Conservation (phyloP, 2,113 vertebrate species). For the Actenoides hombroni region DNA sequence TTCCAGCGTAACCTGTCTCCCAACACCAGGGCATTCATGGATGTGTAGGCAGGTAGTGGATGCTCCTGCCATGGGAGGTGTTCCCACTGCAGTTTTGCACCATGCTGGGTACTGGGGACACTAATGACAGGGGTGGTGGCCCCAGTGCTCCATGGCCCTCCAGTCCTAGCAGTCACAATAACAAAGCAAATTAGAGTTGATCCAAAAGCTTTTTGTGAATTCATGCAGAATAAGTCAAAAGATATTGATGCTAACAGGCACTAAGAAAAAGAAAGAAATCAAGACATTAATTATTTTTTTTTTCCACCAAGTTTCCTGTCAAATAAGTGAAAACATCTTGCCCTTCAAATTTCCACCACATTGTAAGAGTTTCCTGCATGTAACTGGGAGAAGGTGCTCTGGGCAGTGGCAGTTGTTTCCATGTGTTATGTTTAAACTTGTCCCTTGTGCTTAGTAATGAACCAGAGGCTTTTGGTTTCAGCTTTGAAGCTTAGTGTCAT, state of each 20-base stretch:
- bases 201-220: neutral
- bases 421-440: neutral
- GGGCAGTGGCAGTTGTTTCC: neutral
- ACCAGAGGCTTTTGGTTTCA: neutral
- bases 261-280: neutral
- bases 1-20: neutral
- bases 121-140: neutral
- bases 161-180: neutral
- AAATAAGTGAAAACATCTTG: neutral
- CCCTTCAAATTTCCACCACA: fast-evolving
- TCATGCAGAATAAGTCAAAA: neutral
- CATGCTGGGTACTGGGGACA: neutral
- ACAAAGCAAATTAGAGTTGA: neutral
- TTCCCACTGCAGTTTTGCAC: neutral
- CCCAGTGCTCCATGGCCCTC: neutral
- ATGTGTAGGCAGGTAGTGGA: neutral
- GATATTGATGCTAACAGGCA: neutral
- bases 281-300: fast-evolving
- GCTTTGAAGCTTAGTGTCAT: neutral
- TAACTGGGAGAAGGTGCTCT: neutral
- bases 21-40: fast-evolving
- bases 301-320: neutral
- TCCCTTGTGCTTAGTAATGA: neutral
- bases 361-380: neutral
- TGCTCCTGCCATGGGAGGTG: neutral